These are phyloP conservation scores for Neodiprion lecontei DNA, from an alignment of 1,140 invertebrate species.

Conservation along the genomic window DNA sequence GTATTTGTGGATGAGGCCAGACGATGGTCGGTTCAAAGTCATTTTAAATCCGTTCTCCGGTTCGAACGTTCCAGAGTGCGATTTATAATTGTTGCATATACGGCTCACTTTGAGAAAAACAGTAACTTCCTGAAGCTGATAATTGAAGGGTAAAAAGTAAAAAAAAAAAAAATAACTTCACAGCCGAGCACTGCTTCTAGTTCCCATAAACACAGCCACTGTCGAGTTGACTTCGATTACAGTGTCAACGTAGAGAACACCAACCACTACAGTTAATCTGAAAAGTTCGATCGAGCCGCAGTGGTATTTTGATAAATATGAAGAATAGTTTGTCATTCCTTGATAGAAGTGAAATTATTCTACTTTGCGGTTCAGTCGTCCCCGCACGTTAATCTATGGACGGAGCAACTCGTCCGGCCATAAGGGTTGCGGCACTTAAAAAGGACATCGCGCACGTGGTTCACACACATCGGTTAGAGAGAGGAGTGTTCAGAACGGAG, in stretches of 20 bases:
- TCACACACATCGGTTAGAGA: background rate
- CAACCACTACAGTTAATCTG: background rate
- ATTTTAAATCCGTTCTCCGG: background rate
- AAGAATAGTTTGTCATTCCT: background rate
- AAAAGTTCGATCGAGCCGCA: background rate
- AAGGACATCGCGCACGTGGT: background rate
- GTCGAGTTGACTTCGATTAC: background rate
- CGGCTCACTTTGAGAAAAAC: background rate
- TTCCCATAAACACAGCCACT: background rate
- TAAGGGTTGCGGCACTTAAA: background rate
- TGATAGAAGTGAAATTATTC: background rate
- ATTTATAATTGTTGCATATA: background rate
- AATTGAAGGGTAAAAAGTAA: background rate
- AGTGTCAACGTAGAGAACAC: background rate
- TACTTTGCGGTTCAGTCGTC: background rate
- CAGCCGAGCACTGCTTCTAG: background rate
- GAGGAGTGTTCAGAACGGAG: no score
- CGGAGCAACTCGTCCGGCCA: constrained; percentile 11
- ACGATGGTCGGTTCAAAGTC: constrained; percentile 5
- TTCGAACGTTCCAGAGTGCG: background rate
- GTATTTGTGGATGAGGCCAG: background rate
- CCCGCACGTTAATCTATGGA: background rate
- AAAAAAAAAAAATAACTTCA: background rate
- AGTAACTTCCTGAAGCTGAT: background rate
- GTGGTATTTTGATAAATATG: background rate